Evolutionary conservation across 2,113 vertebrate genomes (phyloP).

Genomic region (Chrysemys picta): DNA sequence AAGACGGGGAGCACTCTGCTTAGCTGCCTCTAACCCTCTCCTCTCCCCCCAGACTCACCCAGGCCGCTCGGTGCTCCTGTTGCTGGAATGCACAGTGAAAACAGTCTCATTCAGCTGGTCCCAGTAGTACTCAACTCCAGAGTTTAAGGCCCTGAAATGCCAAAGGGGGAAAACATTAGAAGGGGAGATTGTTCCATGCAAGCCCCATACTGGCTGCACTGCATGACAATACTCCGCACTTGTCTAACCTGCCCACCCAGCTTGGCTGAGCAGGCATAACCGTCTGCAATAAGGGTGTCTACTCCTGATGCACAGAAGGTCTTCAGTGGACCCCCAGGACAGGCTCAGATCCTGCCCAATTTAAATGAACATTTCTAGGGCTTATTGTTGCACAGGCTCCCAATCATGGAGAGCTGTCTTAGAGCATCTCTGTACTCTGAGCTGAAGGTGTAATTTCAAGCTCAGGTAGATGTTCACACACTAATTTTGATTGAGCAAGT

Average conservation of each 20-base stretch:
- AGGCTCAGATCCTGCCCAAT: neutral
- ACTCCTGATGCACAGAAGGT: neutral
- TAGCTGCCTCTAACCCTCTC: neutral
- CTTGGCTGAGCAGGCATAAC: neutral
- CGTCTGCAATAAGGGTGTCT: neutral
- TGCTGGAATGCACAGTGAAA: constrained; percentile 90
- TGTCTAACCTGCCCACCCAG: neutral
- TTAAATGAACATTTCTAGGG: neutral
- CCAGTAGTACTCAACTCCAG: constrained; percentile 90
- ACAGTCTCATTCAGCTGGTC: constrained; percentile 92
- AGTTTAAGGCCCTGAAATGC: constrained; percentile 89
- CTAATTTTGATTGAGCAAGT: neutral
- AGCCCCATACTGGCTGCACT: neutral
- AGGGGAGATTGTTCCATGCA: neutral
- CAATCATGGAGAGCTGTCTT: neutral
- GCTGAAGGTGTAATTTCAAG: neutral
- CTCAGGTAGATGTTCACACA: neutral
- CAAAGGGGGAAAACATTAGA: constrained; percentile 49
- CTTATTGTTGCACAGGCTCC: neutral
- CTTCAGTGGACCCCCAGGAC: neutral
- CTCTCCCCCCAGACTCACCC: constrained; percentile 83
- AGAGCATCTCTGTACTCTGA: neutral
- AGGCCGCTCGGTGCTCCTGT: constrained; percentile 88
- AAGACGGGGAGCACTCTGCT: neutral
- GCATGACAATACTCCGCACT: neutral